Base-by-base conservation (phyloP, 2,113 vertebrate genomes). In the Otis tarda region DNA sequence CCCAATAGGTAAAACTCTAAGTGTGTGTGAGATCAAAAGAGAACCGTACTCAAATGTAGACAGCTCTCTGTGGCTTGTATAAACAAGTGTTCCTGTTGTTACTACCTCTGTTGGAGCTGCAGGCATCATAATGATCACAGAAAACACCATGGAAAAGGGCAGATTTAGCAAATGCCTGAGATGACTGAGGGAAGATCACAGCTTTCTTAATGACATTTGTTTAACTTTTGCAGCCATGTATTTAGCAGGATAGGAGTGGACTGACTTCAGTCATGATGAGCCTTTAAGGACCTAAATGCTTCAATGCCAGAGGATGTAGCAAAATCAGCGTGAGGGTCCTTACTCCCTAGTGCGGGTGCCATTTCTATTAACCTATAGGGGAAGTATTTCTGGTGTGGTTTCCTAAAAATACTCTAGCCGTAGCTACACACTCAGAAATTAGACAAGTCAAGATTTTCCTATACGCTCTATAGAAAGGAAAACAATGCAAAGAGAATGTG, bases 31-130 rank as follows among this genome's bases (percentile, higher is more conserved):
- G 94, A 92, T 93, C 81, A 89, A 93, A 96, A 95, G 93, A 57
- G 55, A 94, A 5, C 43, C 83, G 82, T 78, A 65, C 67, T 83
- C 59, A 87, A 37, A 93, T 25, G 63, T 60, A 96, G 96, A 90
- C 87, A 86, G 91, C 78, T 81, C 89, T 95, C 77, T 83, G 52
- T 92, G 92, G 83, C 96, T 96, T 96, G 96, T 96, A 93, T 95
- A 94, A 96, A 96, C 94, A 95, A 96, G 96, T 83, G 83, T 88
- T 96, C 60, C 94, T 82, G 93, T 94, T 95, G 91, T 92, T 96
- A 67, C 91, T 92, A 81, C 81, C 87, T 87, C 82, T 83, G 75
- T 47, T 89, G 93, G 61, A 92, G 93, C 95, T 96, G 93, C 93
- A 96, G 96, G 92, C 92, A 84, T 91, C 60, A 16, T 37, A 70